Percentiles rank a stretch among this genome's conserved stretches.
Conservation (phyloP, 1,140 invertebrate species). For the Maniola jurtina region DNA sequence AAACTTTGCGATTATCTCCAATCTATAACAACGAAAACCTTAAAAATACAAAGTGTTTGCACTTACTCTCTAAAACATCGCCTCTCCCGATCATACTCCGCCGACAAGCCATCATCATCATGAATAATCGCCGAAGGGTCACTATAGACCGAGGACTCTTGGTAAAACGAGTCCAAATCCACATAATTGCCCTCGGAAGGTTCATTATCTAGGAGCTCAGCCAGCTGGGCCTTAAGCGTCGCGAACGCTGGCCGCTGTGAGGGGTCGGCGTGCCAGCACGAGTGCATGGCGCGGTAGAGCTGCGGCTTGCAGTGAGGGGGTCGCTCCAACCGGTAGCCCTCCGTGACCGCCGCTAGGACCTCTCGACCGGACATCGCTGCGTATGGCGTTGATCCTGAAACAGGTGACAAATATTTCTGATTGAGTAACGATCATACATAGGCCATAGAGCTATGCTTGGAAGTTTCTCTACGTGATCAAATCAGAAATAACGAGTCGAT, state of each 20-base stretch:
- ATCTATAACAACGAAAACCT: too few relatives aligned
- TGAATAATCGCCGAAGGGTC: slow-evolving; percentile 75
- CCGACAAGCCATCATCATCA: slow-evolving; percentile 71
- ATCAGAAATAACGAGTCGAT: neutral
- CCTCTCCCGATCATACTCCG: slow-evolving; percentile 69
- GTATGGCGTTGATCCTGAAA: slow-evolving; percentile 88
- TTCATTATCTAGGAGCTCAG: slow-evolving; percentile 84
- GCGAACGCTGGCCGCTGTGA: slow-evolving; percentile 86
- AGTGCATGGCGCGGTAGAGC: slow-evolving; percentile 86
- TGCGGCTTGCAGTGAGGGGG: slow-evolving; percentile 87
- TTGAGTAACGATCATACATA: too few relatives aligned
- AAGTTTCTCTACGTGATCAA: too few relatives aligned
- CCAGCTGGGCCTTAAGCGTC: slow-evolving; percentile 84
- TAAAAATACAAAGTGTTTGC: too few relatives aligned
- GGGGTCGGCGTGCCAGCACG: slow-evolving; percentile 88
- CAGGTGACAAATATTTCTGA: neutral
- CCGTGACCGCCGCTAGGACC: slow-evolving; percentile 86
- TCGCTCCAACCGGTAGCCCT: slow-evolving; percentile 86
- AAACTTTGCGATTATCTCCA: too few relatives aligned
- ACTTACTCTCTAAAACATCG: slow-evolving; percentile 70
- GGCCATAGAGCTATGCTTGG: too few relatives aligned
- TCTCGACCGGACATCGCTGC: slow-evolving; percentile 88
- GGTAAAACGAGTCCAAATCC: slow-evolving; percentile 88
- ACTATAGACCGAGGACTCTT: slow-evolving; percentile 82
- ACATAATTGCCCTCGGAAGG: slow-evolving; percentile 86